Evolutionary conservation across 1,140 invertebrate genomes (phyloP).

Genomic region (Eriosoma lanigerum): DNA sequence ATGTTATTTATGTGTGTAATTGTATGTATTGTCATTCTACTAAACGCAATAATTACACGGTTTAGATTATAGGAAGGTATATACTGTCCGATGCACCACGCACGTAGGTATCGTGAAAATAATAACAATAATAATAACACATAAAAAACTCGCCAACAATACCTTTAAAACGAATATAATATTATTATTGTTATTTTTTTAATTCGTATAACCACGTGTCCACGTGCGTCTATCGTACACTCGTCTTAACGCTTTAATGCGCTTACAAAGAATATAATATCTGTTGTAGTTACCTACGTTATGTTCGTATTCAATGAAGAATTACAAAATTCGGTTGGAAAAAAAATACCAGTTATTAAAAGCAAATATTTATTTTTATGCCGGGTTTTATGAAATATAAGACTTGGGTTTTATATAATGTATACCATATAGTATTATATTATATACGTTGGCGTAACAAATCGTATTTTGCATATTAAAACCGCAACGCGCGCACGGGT

Average conservation of each 20-base stretch:
- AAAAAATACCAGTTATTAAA: background rate
- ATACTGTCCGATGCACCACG: background rate
- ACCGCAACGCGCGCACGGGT: background rate
- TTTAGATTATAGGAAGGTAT: too few relatives aligned
- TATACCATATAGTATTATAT: background rate
- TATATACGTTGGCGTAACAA: background rate
- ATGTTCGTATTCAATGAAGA: background rate
- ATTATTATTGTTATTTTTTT: slow-evolving; percentile 3
- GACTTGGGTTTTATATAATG: background rate
- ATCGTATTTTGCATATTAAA: slow-evolving; percentile 3
- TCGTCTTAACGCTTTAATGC: slow-evolving; percentile 32
- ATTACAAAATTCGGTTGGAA: background rate
- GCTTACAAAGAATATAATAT: slow-evolving; percentile 6
- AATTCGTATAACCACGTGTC: slow-evolving; percentile 32
- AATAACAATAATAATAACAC: background rate
- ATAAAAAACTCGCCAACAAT: slow-evolving; percentile 9
- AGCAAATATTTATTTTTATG: background rate
- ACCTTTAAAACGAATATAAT: background rate
- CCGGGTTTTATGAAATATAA: background rate
- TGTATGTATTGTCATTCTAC: background rate
- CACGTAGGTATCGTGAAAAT: slow-evolving; percentile 17
- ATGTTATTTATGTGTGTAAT: too few relatives aligned
- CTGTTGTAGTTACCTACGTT: background rate
- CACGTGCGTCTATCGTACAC: slow-evolving; percentile 4
- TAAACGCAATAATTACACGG: slow-evolving; percentile 13